These are phyloP conservation scores for Lophotis ruficrista DNA, from an alignment of 2,113 vertebrate species.

Conservation along the genomic window DNA sequence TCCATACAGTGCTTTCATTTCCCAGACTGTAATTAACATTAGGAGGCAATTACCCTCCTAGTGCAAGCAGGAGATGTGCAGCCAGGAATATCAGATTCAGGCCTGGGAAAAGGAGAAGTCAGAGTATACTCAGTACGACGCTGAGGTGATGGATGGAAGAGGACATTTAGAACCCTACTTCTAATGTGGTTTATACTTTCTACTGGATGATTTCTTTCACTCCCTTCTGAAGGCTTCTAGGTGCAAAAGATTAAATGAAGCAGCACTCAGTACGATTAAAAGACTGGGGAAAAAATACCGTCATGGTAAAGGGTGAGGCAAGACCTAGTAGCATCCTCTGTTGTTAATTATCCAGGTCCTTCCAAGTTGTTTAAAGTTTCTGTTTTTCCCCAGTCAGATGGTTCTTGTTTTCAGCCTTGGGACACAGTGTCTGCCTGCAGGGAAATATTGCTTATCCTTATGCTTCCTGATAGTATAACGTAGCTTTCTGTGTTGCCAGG, in stretches of 20 bases:
- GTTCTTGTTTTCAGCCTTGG: background rate
- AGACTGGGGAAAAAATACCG: background rate
- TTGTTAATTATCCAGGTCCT: background rate
- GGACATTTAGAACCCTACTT: background rate
- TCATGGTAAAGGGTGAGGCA: background rate
- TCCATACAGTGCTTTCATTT: background rate
- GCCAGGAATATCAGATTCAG: background rate
- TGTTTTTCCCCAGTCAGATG: background rate
- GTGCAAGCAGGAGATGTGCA: background rate
- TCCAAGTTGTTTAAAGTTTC: background rate
- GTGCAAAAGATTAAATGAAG: background rate
- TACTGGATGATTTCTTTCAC: background rate
- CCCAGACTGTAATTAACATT: background rate
- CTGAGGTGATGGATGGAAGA: background rate
- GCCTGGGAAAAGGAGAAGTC: background rate
- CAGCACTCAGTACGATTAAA: rapidly evolving
- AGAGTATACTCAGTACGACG: background rate
- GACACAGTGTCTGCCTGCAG: background rate
- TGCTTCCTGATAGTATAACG: background rate
- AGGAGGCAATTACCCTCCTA: background rate
- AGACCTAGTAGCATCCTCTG: background rate
- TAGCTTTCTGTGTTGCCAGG: background rate
- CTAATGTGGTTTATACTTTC: background rate
- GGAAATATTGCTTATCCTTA: background rate
- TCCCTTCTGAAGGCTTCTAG: background rate